Evolutionary conservation across 2,888 invertebrate species (phyloP), one percentile per base, ranked within the genome.

Genomic region (Abrostola tripartita): DNA sequence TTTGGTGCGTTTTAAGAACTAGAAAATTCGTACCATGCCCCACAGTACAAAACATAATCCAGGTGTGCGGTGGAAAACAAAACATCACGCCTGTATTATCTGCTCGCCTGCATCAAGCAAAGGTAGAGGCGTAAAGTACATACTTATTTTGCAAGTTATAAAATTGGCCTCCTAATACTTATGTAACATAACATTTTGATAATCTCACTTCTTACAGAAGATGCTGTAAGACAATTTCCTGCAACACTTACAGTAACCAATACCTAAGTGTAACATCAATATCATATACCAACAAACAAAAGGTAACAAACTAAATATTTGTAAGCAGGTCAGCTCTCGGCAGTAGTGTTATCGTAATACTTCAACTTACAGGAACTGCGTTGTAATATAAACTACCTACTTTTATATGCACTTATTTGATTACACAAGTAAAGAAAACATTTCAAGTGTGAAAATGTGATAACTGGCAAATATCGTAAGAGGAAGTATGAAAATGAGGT

Each of bases 401-500:
- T 68, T 70, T 52, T 61, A 47, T 62, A 62, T 63, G 71, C 53
- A 68, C 63, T 73, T 59, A 70, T 64, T 65, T 52, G 40, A 65
- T 72, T 67, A 52, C 40, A 68, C 54, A 50, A 60, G 54, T 55
- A 52, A 55, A 57, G 50, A 36, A 75, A 60, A 62, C 52, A 62
- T 66, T 61, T 67, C 40, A 71, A 64, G 66, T 62, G 61, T 63
- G 61, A 44, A 60, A 42, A 38, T 37, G 54, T 71, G 73, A 66
- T 65, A 61, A 73, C 49, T 67, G 64, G 50, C 59, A 62, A 42
- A 36, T 68, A 74, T 81, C 79, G 74, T 74, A 61, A 74, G 80
- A 85, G 81, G 85, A 79, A 79, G 81, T 85, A 78, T 74, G 83
- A 81, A 85, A 81, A 84, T 81, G 72, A 67, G 67, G 71, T 64